Base-by-base conservation (phyloP, 2,888 invertebrate species). In the Lypha dubia region DNA sequence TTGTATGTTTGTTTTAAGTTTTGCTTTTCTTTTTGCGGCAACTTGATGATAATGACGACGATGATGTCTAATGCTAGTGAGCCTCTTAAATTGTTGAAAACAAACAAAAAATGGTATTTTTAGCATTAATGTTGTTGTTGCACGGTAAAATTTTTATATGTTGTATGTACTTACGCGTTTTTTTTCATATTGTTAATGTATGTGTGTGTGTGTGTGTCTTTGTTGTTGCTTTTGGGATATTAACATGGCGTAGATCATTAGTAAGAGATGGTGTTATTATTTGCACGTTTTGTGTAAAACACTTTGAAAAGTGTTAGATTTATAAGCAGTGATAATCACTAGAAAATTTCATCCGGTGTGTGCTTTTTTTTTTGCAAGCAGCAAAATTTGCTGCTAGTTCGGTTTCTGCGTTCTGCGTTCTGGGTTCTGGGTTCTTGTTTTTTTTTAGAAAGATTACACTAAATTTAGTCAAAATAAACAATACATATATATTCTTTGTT, bases 251-350 rank as follows among this genome's bases (percentile, higher is more conserved):
- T 76, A 88, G 90, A 90, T 90, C 90, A 90, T 90, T 90, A 89
- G 88, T 86, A 89, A 73, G 86, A 90, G 90, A 91, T 90, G 90
- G 90, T 90, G 90, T 89, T 91, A 90, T 90, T 90, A 91, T 91
- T 90, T 90, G 90, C 90, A 90, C 90, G 90, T 89, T 90, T 91
- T 91, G 91, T 90, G 90, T 89, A 90, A 91, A 85, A 83, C 76
- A 58, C 49, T 75, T 70, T 35, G 62, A 71, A 76, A 13, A 84
- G 76, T 80, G 60, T 84, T 84, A 84, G 84, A 84, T 84, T 80
- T 77, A 63, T 68, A 76, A 68, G 68, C 20, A 60, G 68, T 67
- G 80, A 84, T 84, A 77, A 84, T 77, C 76, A 56, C 67, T 35
- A 44, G 49, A 67, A 67, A 56, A 63, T 74, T 70, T 65, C 32